Evolutionary conservation across 1,140 invertebrate genomes (phyloP).

Genomic region (Ceratoteleas bidentatus): DNA sequence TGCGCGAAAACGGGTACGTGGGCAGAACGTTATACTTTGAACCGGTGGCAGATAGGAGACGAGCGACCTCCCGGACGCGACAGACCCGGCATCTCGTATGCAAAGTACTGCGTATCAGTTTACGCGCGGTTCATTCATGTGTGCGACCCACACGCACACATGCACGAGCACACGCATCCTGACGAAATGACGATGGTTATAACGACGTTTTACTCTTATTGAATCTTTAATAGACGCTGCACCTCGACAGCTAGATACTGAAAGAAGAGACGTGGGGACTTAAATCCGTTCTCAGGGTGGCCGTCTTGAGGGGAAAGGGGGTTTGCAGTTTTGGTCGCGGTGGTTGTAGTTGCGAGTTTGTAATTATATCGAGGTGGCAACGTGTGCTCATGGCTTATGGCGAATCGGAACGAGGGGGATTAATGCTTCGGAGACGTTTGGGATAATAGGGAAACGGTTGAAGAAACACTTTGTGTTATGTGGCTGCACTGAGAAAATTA

Average conservation of each 20-base stretch:
- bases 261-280: conserved; percentile 35
- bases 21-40: conserved; percentile 33
- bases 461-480: no score
- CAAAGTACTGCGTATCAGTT: conserved; percentile 72
- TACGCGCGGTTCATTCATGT: conserved; percentile 69
- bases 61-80: conserved; percentile 73
- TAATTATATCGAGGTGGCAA: neutral
- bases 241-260: conserved; percentile 35
- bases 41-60: conserved; percentile 78
- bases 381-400: neutral
- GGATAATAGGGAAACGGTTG: no score
- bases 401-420: neutral
- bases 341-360: neutral
- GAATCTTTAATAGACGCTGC: conserved; percentile 43
- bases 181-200: conserved; percentile 56
- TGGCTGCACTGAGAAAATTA: no score
- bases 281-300: conserved; percentile 27
- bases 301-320: neutral
- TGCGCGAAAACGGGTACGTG: conserved; percentile 24
- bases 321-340: neutral
- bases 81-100: conserved; percentile 69
- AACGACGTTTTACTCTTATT: conserved; percentile 59
- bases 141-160: conserved; percentile 52
- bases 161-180: conserved; percentile 17
- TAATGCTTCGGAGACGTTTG: neutral